phyloP scores from a whole-genome alignment of 2,888 invertebrate genomes.

The Aporophyla lueneburgensis region DNA sequence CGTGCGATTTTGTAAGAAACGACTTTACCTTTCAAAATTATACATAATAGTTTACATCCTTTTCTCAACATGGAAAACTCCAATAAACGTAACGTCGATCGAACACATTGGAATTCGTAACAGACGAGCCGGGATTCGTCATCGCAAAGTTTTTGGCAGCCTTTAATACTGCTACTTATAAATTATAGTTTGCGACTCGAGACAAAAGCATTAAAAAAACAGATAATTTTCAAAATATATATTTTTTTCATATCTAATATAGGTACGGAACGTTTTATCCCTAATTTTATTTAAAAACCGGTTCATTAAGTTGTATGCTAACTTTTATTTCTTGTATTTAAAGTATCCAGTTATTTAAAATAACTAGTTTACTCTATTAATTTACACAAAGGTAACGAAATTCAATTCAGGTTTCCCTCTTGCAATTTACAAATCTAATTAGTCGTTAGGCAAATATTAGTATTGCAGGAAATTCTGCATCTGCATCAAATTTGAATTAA shows the following conservation, averaged over 20 bases:
- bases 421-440: not conserved
- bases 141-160: constrained; percentile 17
- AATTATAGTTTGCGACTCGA: not conserved
- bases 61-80: not conserved
- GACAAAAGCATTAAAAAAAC: not conserved
- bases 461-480: no score
- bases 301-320: not conserved
- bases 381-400: not conserved
- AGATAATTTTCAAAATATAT: not conserved
- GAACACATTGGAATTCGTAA: constrained; percentile 11
- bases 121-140: not conserved
- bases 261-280: no score
- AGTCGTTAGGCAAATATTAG: not conserved
- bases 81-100: constrained; percentile 11
- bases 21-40: not conserved
- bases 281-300: not conserved
- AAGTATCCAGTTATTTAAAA: not conserved
- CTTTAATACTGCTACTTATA: not conserved
- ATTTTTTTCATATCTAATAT: no score
- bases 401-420: not conserved
- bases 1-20: not conserved
- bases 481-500: not conserved
- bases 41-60: not conserved
- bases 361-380: not conserved
- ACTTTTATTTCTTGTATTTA: not conserved